Base-by-base conservation (phyloP, 1,140 invertebrate genomes). In the Orussus abietinus region DNA sequence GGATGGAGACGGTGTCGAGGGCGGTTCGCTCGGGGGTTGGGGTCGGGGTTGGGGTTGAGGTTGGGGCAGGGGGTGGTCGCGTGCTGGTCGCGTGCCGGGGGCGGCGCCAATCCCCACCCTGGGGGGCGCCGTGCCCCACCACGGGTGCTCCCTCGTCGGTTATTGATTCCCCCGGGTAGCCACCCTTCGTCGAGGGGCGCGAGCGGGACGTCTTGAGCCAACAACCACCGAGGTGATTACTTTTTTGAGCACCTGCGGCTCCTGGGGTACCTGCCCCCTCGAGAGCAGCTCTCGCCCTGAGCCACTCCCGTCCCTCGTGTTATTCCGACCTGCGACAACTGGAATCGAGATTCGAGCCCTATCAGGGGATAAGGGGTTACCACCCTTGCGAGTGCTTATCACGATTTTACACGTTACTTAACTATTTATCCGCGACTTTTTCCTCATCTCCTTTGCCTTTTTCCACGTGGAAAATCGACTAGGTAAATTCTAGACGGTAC, bases 131-230 rank as follows among this genome's bases (percentile, higher is more conserved):
- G 55, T 51, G 57, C 55, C 57, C 57, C 56, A 53, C 52, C 53
- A 54, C 40, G 42, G 45, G 42, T 55, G 55, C 55, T 56, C 59
- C 54, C 64, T 58, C 62, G 62, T 66, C 59, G 62, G 64, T 71
- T 71, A 71, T 71, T 68, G 68, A 71, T 71, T 71, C 66, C 68
- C 64, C 60, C 45, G 63, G 66, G 65, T 66, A 66, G 63, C 63
- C 55, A 63, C 49, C 53, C 58, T 57, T n/a, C n/a, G n/a, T n/a
- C n/a, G n/a, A n/a, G 42, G 53, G 32, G 21, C 32, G 28, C 40
- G 38, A 44, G 42, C 31, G 44, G 17, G 25, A 21, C 11, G 17
- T 36, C 31, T 47, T 45, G 32, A 36, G 33, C 29, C 41, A 44
- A 47, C 17, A 47, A 45, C 22, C 19, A 44, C 20, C 19, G 19